Conservation (phyloP, 1,140 invertebrate genomes). For the Leptopilina boulardi region DNA sequence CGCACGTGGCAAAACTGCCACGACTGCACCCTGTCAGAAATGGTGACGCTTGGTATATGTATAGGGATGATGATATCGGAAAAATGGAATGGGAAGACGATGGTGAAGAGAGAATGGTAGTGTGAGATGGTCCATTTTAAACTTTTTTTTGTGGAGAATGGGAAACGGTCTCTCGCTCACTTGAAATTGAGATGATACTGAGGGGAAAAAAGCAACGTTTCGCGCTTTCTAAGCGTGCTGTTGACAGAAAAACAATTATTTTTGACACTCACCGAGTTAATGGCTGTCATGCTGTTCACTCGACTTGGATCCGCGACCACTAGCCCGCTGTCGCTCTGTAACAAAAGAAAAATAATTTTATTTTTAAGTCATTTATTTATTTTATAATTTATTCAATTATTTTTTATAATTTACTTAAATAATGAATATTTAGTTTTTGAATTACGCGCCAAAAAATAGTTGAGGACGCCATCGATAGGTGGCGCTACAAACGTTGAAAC, state of each 20-base stretch:
- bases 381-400: too few relatives aligned
- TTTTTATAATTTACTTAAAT: too few relatives aligned
- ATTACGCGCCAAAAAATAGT: neutral
- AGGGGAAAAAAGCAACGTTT: conserved; percentile 44
- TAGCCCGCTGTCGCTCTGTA: conserved; percentile 76
- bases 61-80: too few relatives aligned
- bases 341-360: conserved; percentile 60
- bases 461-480: neutral
- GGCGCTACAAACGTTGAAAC: too few relatives aligned
- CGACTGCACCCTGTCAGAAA: conserved; percentile 41
- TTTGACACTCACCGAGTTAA: conserved; percentile 75
- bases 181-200: conserved; percentile 41
- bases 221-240: conserved; percentile 20
- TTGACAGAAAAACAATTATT: conserved; percentile 39
- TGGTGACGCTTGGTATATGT: neutral
- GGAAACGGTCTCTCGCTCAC: too few relatives aligned
- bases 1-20: conserved; percentile 60
- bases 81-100: neutral
- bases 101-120: conserved; percentile 5
- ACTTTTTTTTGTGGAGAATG: neutral
- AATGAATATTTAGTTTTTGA: neutral
- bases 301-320: conserved; percentile 74
- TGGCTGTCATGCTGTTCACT: conserved; percentile 76
- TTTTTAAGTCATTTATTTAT: too few relatives aligned
- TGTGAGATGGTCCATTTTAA: conserved; percentile 17